Base-by-base conservation (phyloP, 64 coral and sea anemone genomes). In the Hydrozoanthus tunicans region DNA sequence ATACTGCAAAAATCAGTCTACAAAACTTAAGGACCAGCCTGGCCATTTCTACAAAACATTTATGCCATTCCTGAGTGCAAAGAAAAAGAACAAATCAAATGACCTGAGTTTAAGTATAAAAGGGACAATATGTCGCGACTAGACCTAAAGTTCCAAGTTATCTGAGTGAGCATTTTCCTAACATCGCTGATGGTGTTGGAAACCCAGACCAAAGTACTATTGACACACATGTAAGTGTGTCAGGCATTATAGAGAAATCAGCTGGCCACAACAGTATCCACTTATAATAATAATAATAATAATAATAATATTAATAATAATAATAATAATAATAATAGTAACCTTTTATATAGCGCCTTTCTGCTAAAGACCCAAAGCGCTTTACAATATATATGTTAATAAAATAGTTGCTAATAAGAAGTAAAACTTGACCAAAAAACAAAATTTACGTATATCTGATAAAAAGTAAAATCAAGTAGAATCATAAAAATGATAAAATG, bases 31-130 rank as follows among this genome's bases (percentile, higher is more conserved):
- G 53, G 66, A 59, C 55, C 55, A 89, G 67, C 68, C 85, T 12
- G 71, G 85, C 24, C 56, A 89, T 0, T 89, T 89, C 68, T 89
- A 89, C 53, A 68, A 89, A 58, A 89, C 85, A 70, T 88, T 88
- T 67, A 86, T 86, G 64, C 64, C 63, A 55, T 86, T 70, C 26
- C 82, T 70, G 65, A 59, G 64, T 73, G 68, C 20, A 56, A 59
- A 89, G 67, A 74, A 72, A 72, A 52, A 70, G 55, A 62, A 61
- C 27, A 12, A 11, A 11, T 63, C 54, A 58, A 83, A 83, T 26
- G 64, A 75, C 25, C 9, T 74, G 13, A 89, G 51, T 58, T 59
- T 89, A 32, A 75, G 75, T 11, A 89, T 89, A 73, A 70, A 89
- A 71, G 85, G 69, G 67, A 76, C 85, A 89, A 72, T 73, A 77